phyloP scores from a whole-genome alignment of 2,113 vertebrate genomes.

The Hirundichthys speculiger region DNA sequence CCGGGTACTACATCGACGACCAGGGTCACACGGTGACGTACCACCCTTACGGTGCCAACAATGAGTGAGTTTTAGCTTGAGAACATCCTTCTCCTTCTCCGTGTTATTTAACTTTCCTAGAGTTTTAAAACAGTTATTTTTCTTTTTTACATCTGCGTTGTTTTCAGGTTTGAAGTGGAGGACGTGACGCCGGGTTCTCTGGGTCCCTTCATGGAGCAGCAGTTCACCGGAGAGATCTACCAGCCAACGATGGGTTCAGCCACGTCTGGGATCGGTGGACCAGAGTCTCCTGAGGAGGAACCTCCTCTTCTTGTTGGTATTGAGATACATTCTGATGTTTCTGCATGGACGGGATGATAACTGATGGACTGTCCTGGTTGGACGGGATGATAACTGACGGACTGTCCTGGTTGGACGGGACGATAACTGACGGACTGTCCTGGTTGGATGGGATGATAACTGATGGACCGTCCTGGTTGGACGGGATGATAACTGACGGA shows the following conservation, averaged over 20 bases:
- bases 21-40: not conserved
- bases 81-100: no score
- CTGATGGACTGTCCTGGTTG: no score
- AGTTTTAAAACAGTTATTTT: no score
- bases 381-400: not conserved
- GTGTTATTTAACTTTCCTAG: no score
- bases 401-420: no score
- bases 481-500: no score
- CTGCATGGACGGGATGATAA: no score
- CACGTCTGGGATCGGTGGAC: not conserved
- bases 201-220: conserved; percentile 7
- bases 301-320: conserved; percentile 18
- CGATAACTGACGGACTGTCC: no score
- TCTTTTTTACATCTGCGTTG: no score
- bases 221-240: not conserved
- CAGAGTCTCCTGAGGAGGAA: conserved; percentile 7
- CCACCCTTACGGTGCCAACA: not conserved
- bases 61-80: not conserved
- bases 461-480: no score
- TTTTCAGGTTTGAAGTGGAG: not conserved
- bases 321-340: not conserved
- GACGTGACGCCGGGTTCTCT: not conserved
- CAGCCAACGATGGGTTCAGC: not conserved
- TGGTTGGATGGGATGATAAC: no score
- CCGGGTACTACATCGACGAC: conserved; percentile 1